Evolutionary conservation across 2,888 invertebrate genomes (phyloP).

Genomic region (Lasius fuliginosus): DNA sequence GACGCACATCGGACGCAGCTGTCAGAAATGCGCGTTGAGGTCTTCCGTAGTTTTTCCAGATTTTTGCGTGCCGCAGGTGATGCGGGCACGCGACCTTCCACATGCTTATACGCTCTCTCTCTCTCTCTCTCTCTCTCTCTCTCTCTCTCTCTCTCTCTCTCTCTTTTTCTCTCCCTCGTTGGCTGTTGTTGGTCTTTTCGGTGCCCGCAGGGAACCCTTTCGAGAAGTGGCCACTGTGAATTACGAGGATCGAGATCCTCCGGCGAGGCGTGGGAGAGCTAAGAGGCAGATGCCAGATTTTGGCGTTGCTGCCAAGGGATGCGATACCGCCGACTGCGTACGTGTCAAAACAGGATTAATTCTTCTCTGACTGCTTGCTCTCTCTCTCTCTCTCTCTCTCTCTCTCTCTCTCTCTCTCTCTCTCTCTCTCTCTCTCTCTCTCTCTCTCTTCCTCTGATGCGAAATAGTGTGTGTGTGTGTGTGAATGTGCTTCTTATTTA

Average conservation of each 20-base stretch:
- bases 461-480: conserved; percentile 1
- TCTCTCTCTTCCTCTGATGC: background rate
- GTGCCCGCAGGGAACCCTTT: conserved; percentile 70
- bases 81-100: conserved; percentile 82
- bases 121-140: conserved; percentile 32
- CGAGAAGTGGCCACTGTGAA: conserved; percentile 70
- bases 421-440: background rate
- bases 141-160: conserved; percentile 10
- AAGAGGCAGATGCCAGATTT: conserved; percentile 77
- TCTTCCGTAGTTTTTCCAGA: conserved; percentile 74
- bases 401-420: background rate
- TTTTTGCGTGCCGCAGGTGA: conserved; percentile 81
- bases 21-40: conserved; percentile 38
- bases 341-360: conserved; percentile 81
- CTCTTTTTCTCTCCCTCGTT: conserved; percentile 33
- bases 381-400: background rate
- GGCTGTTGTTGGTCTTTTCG: conserved; percentile 49
- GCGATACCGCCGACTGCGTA: conserved; percentile 78
- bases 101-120: conserved; percentile 49
- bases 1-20: conserved; percentile 68
- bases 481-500: background rate
- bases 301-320: conserved; percentile 61
- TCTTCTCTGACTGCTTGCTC: conserved; percentile 48
- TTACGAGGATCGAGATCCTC: conserved; percentile 76
- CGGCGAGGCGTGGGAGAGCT: conserved; percentile 57